phyloP scores from a whole-genome alignment of 2,888 invertebrate species.

The Eristalis intricaria region DNA sequence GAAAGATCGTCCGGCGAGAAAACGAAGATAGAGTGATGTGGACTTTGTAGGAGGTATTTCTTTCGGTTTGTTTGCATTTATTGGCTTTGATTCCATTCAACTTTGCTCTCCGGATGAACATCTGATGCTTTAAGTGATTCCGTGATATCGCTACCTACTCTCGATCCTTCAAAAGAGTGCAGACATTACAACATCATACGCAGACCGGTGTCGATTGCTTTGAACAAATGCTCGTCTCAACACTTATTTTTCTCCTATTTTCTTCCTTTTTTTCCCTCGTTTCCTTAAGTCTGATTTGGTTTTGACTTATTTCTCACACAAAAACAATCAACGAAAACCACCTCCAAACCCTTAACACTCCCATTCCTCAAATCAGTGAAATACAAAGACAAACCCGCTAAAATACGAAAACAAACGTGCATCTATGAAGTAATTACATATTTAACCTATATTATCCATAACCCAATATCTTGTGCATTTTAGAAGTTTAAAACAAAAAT shows the following conservation, averaged over 20 bases:
- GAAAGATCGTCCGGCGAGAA: too few relatives aligned
- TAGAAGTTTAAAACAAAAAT: constrained; percentile 4
- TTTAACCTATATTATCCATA: constrained; percentile 15
- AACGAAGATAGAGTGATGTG: too few relatives aligned
- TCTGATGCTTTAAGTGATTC: too few relatives aligned
- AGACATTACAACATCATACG: too few relatives aligned
- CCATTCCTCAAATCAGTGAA: not conserved
- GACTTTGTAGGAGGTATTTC: too few relatives aligned
- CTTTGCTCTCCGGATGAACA: too few relatives aligned
- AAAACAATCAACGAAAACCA: constrained; percentile 1
- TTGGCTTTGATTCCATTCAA: too few relatives aligned
- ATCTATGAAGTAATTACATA: not conserved
- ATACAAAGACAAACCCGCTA: not conserved
- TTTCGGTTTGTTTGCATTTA: too few relatives aligned
- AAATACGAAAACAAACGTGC: not conserved
- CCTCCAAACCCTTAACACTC: not conserved
- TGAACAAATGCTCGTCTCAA: not conserved
- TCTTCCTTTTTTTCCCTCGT: not conserved
- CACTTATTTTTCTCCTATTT: not conserved
- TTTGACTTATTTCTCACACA: not conserved
- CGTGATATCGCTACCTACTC: too few relatives aligned
- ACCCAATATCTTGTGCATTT: constrained; percentile 29
- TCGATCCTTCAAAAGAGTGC: too few relatives aligned
- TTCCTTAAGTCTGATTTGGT: not conserved
- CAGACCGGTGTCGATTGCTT: too few relatives aligned